A percentile compares a stretch with the other conserved stretches of the same genome.
phyloP scores from a whole-genome alignment of 2,888 invertebrate species.

The Zonitis immaculata region DNA sequence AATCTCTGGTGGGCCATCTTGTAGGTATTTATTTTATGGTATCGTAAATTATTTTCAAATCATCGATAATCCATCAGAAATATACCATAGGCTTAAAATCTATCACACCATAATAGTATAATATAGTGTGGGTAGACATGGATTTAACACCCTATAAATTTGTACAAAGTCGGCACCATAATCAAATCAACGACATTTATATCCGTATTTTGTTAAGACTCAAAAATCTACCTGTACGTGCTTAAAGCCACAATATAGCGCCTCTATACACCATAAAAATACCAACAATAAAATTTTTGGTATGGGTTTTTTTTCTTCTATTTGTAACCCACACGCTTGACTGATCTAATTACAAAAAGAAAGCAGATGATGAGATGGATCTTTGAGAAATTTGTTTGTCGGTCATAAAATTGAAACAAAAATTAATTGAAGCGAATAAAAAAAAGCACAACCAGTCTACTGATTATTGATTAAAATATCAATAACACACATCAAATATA shows the following conservation, averaged over 20 bases:
- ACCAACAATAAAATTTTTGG: not conserved
- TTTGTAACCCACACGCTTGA: not conserved
- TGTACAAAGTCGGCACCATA: not conserved
- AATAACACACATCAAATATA: not conserved
- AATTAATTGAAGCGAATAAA: not conserved
- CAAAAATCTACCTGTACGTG: not conserved
- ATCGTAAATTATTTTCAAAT: not conserved
- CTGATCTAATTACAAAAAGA: not conserved
- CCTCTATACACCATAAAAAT: not conserved
- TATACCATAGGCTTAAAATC: not conserved
- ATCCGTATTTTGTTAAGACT: not conserved
- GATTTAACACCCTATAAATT: not conserved
- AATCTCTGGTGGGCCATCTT: too few relatives aligned
- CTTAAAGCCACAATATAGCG: not conserved
- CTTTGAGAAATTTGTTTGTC: not conserved
- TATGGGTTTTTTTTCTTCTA: not conserved
- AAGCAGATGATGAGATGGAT: not conserved
- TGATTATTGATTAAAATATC: not conserved
- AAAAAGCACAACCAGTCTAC: not conserved
- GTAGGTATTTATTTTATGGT: not conserved
- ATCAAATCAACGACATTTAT: not conserved
- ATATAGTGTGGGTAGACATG: not conserved
- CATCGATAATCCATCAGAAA: not conserved
- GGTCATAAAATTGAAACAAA: not conserved
- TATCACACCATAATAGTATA: not conserved